A percentile compares a stretch with the other conserved stretches of the same genome.
These are phyloP conservation scores for Leptinotarsa undecemlineata DNA, from an alignment of 1,140 invertebrate genomes.

Conservation along the genomic window DNA sequence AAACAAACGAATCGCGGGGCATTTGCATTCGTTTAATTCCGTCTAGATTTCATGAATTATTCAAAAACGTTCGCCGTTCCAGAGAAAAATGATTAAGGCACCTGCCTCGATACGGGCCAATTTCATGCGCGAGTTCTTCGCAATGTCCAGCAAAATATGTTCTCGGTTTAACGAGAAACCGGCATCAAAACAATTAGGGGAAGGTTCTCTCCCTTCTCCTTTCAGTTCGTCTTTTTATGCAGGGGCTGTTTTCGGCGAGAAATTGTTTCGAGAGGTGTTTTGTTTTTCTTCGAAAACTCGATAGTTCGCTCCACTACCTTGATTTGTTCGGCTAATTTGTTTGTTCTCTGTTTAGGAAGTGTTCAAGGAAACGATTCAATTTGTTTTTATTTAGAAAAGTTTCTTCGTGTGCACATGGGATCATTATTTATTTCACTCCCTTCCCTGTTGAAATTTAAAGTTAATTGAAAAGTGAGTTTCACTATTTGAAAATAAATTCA, in stretches of 20 bases:
- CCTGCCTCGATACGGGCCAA: slow-evolving; percentile 22
- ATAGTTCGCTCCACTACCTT: slow-evolving; percentile 7
- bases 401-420: too few relatives aligned
- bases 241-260: neutral
- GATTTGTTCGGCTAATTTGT: slow-evolving; percentile 17
- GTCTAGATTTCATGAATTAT: slow-evolving; percentile 23
- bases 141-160: slow-evolving; percentile 25
- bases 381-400: neutral
- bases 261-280: slow-evolving; percentile 5
- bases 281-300: neutral
- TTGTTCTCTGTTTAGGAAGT: neutral
- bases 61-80: slow-evolving; percentile 14
- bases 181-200: slow-evolving; percentile 21
- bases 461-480: too few relatives aligned
- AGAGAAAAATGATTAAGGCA: slow-evolving; percentile 23
- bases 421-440: too few relatives aligned
- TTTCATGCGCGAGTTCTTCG: slow-evolving; percentile 15
- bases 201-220: neutral
- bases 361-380: neutral
- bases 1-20: slow-evolving; percentile 20
- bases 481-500: too few relatives aligned
- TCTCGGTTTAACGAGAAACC: slow-evolving; percentile 22
- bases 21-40: slow-evolving; percentile 19
- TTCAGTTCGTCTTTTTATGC: slow-evolving; percentile 10
- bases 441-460: too few relatives aligned